These are phyloP conservation scores for Piaya cayana DNA, from an alignment of 2,113 vertebrate genomes.

Conservation along the genomic window DNA sequence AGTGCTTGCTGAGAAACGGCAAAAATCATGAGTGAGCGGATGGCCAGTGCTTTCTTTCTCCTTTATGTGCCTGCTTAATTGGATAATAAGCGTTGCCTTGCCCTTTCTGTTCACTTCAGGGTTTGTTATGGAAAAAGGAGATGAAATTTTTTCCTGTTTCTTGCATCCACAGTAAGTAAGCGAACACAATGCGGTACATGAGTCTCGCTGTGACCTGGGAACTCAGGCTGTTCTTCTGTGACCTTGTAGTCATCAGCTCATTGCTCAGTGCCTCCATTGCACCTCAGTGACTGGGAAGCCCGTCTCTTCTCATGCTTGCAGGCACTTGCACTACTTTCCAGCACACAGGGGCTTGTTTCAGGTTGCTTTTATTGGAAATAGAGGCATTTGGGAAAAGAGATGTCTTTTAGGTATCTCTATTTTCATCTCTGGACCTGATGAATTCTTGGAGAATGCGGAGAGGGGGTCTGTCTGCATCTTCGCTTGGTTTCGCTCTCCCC, in stretches of 20 bases:
- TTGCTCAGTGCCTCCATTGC: background rate
- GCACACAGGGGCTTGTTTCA: background rate
- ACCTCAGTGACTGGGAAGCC: background rate
- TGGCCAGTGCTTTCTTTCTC: background rate
- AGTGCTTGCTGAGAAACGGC: background rate
- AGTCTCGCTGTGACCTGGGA: background rate
- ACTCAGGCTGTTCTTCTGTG: background rate
- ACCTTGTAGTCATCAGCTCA: accelerated
- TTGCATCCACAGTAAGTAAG: background rate
- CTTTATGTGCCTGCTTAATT: slow-evolving; percentile 38
- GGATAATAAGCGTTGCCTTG: background rate
- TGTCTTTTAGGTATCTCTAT: background rate
- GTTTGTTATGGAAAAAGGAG: slow-evolving; percentile 67
- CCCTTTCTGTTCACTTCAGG: slow-evolving; percentile 65
- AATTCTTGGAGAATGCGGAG: background rate
- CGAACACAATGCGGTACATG: background rate
- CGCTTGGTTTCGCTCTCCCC: background rate
- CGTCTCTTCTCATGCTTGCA: accelerated
- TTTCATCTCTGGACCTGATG: background rate
- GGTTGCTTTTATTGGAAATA: background rate
- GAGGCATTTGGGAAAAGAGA: background rate
- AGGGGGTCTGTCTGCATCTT: background rate
- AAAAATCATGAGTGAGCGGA: background rate
- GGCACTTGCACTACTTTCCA: background rate
- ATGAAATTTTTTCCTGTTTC: slow-evolving; percentile 56